Conservation (phyloP, 2,797 vertebrate species). For the Podargus strigoides region DNA sequence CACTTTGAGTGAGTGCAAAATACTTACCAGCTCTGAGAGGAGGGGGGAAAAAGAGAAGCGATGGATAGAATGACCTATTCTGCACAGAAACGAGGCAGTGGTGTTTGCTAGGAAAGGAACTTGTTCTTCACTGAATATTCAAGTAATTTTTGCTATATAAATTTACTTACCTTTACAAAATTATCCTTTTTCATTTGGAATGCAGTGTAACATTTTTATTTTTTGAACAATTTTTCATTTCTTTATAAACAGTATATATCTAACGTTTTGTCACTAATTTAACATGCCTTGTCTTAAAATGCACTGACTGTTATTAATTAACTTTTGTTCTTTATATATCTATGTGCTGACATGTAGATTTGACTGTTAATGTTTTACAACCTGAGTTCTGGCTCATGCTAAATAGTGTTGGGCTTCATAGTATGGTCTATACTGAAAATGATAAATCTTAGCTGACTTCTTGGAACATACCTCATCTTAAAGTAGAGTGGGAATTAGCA, state of each 20-base stretch:
- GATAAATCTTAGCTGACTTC: slow-evolving; percentile 3
- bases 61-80: not conserved
- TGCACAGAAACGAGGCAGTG: not conserved
- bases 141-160: not conserved
- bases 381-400: not conserved
- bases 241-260: not conserved
- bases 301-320: not conserved
- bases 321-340: not conserved
- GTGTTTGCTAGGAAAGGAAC: not conserved
- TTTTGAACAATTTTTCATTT: not conserved
- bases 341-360: not conserved
- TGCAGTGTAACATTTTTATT: not conserved
- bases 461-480: not conserved
- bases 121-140: not conserved
- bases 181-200: not conserved
- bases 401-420: not conserved
- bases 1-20: not conserved
- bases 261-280: not conserved
- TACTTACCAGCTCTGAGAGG: not conserved
- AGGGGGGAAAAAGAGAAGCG: not conserved
- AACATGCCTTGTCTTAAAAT: not conserved
- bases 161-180: not conserved
- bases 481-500: not conserved
- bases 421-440: not conserved
- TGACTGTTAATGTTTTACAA: slow-evolving; percentile 35